A percentile compares a stretch with the other conserved stretches of the same genome.
Conservation (phyloP, 1,140 invertebrate genomes). For the Drosophila lini region DNA sequence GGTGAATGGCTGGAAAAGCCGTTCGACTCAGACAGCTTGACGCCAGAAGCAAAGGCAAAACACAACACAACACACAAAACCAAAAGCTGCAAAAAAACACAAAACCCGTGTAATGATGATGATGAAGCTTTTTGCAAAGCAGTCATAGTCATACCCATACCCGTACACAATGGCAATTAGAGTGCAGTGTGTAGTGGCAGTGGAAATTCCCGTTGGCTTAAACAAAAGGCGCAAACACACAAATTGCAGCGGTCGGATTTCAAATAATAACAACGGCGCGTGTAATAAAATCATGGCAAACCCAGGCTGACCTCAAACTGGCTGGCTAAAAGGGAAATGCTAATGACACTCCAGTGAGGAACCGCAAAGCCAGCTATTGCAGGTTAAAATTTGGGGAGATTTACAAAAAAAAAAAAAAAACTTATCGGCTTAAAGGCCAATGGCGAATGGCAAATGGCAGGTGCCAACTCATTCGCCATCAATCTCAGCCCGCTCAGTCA, state of each 20-base stretch:
- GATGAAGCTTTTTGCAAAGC: constrained; percentile 69
- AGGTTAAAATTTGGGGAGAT: constrained; percentile 21
- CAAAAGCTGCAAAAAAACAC: constrained; percentile 23
- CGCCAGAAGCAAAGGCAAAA: constrained; percentile 61
- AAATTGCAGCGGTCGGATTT: constrained; percentile 46
- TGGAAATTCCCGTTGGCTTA: constrained; percentile 72
- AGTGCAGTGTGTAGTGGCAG: constrained; percentile 47
- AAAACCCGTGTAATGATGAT: constrained; percentile 69
- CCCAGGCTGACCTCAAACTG: constrained; percentile 8
- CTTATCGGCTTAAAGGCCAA: constrained; percentile 48
- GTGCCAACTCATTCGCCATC: constrained; percentile 57
- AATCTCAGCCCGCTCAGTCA: constrained; percentile 32
- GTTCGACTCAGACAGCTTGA: constrained; percentile 78
- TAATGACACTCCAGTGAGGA: constrained; percentile 31
- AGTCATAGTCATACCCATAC: constrained; percentile 23
- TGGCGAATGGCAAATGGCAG: constrained; percentile 58
- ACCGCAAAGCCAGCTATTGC: constrained; percentile 23
- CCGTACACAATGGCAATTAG: constrained; percentile 71
- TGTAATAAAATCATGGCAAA: constrained; percentile 40
- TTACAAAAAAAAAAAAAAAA: constrained; percentile 1
- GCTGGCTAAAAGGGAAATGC: constrained; percentile 12
- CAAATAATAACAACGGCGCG: constrained; percentile 22
- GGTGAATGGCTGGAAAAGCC: constrained; percentile 68
- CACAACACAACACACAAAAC: constrained; percentile 9
- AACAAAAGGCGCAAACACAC: constrained; percentile 44